Evolutionary conservation across 1,140 invertebrate species (phyloP).

Genomic region (Alviniconcha marisindica): DNA sequence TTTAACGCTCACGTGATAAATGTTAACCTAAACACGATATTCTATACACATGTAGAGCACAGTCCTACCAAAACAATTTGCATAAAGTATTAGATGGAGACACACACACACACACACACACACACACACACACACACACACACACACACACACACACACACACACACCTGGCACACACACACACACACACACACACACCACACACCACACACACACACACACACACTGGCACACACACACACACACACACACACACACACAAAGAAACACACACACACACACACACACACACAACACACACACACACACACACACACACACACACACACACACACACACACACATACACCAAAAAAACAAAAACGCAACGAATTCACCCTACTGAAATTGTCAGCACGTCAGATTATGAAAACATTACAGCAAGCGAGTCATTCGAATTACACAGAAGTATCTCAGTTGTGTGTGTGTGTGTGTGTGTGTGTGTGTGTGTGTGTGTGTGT

Average conservation of each 20-base stretch:
- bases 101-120: neutral
- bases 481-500: neutral
- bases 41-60: neutral
- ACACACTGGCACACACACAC: neutral
- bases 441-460: no score
- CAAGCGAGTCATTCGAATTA: no score
- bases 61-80: no score
- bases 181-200: neutral
- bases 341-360: neutral
- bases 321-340: constrained; percentile 7
- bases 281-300: no score
- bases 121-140: neutral
- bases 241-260: neutral
- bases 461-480: neutral
- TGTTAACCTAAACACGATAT: neutral
- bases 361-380: neutral
- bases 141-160: neutral
- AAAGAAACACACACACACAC: neutral
- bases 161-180: neutral
- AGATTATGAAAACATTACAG: no score
- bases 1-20: no score
- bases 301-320: no score
- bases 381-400: no score
- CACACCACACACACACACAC: neutral
- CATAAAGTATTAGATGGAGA: neutral